Percentiles rank a stretch among this genome's conserved stretches.
Evolutionary conservation across 2,797 vertebrate species (phyloP).

Genomic region (Emydoidea blandingii): DNA sequence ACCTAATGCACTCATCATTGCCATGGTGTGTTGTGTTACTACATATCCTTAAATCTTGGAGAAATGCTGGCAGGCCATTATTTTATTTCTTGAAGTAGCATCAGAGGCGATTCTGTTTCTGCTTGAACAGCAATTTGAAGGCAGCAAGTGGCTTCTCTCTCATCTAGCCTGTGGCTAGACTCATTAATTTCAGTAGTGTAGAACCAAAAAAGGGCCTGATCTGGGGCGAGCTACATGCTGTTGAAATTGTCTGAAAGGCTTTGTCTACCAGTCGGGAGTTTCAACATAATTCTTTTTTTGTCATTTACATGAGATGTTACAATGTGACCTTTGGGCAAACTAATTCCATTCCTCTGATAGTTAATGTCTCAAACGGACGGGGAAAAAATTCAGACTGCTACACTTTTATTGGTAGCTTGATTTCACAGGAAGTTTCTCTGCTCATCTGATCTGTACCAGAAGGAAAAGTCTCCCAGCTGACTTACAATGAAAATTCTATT

Average conservation of each 20-base stretch:
- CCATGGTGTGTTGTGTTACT: not conserved
- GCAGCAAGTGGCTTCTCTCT: not conserved
- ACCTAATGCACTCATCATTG: not conserved
- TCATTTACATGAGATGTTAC: not conserved
- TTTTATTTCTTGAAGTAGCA: slow-evolving; percentile 24
- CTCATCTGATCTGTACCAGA: not conserved
- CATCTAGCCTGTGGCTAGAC: not conserved
- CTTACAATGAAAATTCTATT: not conserved
- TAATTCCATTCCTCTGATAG: not conserved
- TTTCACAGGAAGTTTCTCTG: not conserved
- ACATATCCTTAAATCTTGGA: not conserved
- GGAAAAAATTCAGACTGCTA: fast-evolving
- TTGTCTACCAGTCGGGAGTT: not conserved
- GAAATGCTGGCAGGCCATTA: not conserved
- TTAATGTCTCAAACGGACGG: not conserved
- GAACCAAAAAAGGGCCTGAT: not conserved
- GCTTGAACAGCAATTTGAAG: slow-evolving; percentile 17
- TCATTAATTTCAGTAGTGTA: slow-evolving; percentile 28
- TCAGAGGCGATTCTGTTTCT: not conserved
- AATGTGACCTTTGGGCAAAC: not conserved
- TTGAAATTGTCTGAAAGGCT: slow-evolving; percentile 5
- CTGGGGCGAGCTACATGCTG: not conserved
- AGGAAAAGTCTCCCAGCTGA: not conserved
- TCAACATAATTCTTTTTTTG: not conserved
- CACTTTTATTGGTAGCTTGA: not conserved